Evolutionary conservation across 2,113 vertebrate species (phyloP).

Genomic region (Camarhynchus parvulus): DNA sequence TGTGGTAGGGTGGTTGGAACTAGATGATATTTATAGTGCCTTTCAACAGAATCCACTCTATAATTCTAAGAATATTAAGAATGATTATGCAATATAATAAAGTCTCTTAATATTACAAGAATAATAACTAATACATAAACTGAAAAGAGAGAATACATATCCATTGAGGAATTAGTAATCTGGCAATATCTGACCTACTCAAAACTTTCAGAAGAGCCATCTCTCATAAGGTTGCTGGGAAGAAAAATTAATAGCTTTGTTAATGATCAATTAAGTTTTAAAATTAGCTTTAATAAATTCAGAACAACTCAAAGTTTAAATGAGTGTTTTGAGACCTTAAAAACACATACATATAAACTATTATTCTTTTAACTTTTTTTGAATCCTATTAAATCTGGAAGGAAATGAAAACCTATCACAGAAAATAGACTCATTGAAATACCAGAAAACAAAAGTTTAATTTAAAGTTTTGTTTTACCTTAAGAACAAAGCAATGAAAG

Average conservation of each 20-base stretch:
- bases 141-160: background rate
- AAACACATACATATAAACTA: background rate
- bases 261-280: background rate
- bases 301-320: background rate
- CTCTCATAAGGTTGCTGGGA: background rate
- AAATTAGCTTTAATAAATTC: background rate
- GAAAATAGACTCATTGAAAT: background rate
- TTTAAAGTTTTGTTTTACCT: background rate
- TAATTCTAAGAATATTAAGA: background rate
- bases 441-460: background rate
- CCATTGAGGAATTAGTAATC: background rate
- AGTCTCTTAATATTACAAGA: background rate
- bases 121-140: background rate
- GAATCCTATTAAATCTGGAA: background rate
- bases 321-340: background rate
- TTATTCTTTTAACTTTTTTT: background rate
- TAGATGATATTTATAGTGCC: background rate
- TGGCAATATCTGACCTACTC: background rate
- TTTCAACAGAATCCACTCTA: background rate
- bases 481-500: background rate
- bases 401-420: background rate
- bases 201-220: background rate
- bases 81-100: background rate
- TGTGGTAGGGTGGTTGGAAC: background rate
- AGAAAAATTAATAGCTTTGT: background rate